Evolutionary conservation across 2,113 vertebrate genomes (phyloP).

Genomic region (Melanerpes formicivorus): DNA sequence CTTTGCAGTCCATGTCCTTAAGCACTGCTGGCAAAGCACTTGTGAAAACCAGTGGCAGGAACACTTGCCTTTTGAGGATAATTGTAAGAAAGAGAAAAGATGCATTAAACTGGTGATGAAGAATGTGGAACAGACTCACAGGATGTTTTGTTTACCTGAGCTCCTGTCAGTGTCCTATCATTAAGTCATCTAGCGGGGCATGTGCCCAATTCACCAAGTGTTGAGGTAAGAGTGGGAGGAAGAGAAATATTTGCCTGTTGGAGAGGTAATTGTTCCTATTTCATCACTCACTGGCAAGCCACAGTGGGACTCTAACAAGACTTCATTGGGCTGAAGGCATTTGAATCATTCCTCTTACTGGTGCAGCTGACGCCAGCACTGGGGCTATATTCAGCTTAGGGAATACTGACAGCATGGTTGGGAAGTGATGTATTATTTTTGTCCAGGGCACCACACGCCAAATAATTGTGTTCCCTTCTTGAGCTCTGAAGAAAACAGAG

Average conservation of each 20-base stretch:
- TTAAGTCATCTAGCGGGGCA: not conserved
- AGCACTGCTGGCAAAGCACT: not conserved
- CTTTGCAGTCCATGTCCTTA: not conserved
- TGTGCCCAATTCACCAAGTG: not conserved
- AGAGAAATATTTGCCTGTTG: conserved; percentile 29
- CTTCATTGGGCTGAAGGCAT: not conserved
- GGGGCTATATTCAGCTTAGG: not conserved
- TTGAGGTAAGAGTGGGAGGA: conserved; percentile 5
- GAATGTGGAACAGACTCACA: not conserved
- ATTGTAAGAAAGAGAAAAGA: not conserved
- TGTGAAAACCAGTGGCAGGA: not conserved
- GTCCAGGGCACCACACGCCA: conserved; percentile 9
- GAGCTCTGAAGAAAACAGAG: not conserved
- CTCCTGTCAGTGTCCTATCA: not conserved
- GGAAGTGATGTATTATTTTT: conserved; percentile 42
- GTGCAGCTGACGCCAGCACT: not conserved
- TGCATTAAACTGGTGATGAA: not conserved
- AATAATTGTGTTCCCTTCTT: not conserved
- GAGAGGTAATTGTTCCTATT: conserved; percentile 3
- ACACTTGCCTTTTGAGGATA: not conserved
- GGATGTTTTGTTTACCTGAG: not conserved
- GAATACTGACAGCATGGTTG: conserved; percentile 2
- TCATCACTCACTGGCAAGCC: not conserved
- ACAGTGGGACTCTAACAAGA: conserved; percentile 8
- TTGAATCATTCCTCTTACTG: conserved; percentile 13